Evolutionary conservation across 2,797 vertebrate species (phyloP).

Genomic region (Periophthalmus magnuspinnatus): DNA sequence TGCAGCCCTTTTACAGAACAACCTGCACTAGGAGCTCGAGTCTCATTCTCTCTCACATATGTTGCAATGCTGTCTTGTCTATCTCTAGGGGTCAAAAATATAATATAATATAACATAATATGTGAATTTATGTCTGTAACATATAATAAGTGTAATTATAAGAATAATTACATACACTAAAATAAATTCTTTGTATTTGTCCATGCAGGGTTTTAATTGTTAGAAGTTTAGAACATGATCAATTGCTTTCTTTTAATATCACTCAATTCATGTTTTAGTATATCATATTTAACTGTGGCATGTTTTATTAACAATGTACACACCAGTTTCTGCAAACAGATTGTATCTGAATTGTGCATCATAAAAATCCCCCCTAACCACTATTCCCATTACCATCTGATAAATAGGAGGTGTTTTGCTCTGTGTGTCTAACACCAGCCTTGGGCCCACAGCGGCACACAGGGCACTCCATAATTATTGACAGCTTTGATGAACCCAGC

Average conservation of each 20-base stretch:
- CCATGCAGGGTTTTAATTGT: no score
- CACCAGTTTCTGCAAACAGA: background rate
- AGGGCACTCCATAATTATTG: conserved; percentile 83
- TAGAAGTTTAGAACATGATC: background rate
- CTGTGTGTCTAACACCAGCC: conserved; percentile 45
- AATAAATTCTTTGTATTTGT: no score
- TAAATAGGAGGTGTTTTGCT: background rate
- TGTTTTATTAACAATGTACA: background rate
- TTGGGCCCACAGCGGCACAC: conserved; percentile 38
- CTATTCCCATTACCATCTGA: background rate
- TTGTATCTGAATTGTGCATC: background rate
- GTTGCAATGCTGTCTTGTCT: background rate
- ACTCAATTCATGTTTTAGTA: background rate
- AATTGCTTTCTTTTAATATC: background rate
- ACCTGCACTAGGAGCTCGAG: no score
- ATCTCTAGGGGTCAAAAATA: background rate
- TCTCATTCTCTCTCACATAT: background rate
- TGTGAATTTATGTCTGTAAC: background rate
- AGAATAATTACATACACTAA: no score
- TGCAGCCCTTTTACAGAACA: no score
- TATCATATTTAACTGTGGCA: background rate
- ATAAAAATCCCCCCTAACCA: background rate
- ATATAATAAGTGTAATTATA: no score
- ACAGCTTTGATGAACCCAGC: conserved; percentile 80
- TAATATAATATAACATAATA: no score